Evolutionary conservation across 2,113 vertebrate species (phyloP).

Genomic region (Limanda limanda): DNA sequence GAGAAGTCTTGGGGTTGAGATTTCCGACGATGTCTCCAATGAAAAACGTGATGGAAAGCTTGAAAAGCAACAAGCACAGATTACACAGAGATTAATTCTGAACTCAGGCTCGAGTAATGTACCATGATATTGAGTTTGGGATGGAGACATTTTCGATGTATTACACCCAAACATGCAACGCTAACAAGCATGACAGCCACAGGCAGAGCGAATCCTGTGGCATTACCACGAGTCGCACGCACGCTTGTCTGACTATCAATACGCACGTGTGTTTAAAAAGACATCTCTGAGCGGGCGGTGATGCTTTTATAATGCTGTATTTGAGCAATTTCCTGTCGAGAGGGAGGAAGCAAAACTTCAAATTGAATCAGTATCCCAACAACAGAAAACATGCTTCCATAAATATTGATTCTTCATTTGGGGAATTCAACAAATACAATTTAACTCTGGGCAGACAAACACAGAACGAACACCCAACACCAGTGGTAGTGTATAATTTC

Average conservation of each 20-base stretch:
- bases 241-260: conserved; percentile 34
- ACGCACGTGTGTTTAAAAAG: conserved; percentile 40
- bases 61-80: neutral
- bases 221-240: conserved; percentile 19
- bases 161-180: conserved; percentile 24
- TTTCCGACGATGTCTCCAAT: neutral
- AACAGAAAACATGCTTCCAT: conserved; percentile 65
- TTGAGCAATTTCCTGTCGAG: conserved; percentile 59
- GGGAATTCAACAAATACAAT: conserved; percentile 64
- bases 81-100: neutral
- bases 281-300: conserved; percentile 52
- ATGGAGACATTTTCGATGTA: conserved; percentile 29
- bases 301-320: conserved; percentile 62
- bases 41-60: conserved; percentile 12
- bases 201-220: conserved; percentile 17
- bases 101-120: conserved; percentile 11
- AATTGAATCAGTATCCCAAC: conserved; percentile 68
- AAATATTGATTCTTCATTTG: conserved; percentile 67
- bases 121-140: conserved; percentile 34
- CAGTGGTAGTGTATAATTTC: conserved; percentile 32
- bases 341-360: conserved; percentile 42
- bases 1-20: too few species aligned
- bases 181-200: conserved; percentile 24
- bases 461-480: conserved; percentile 35
- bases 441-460: conserved; percentile 33